These are phyloP conservation scores for Hydrotaea diabolus DNA, from an alignment of 2,888 invertebrate genomes.

Conservation along the genomic window DNA sequence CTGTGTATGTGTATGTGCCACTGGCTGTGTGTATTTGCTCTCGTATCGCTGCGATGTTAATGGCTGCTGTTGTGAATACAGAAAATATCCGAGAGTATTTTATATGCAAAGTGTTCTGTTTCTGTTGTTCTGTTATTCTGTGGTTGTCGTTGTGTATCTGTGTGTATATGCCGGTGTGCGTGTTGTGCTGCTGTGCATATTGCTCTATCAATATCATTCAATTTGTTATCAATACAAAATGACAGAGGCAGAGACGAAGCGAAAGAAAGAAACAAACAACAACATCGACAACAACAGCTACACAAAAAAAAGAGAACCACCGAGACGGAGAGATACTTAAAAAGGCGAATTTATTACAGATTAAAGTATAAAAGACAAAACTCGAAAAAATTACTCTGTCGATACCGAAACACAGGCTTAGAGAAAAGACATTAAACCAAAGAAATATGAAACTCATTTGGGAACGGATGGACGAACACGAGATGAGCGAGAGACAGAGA, in stretches of 20 bases:
- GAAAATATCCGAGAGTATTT: constrained; percentile 55
- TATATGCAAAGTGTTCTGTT: constrained; percentile 69
- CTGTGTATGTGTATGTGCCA: constrained; percentile 3
- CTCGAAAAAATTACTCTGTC: constrained; percentile 27
- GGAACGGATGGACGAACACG: background rate
- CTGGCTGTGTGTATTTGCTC: background rate
- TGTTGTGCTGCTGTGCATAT: constrained; percentile 8
- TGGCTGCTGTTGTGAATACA: constrained; percentile 45
- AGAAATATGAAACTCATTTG: constrained; percentile 30
- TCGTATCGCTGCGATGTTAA: constrained; percentile 20
- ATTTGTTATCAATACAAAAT: constrained; percentile 72
- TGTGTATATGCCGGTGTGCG: constrained; percentile 3
- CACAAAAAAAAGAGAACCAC: background rate
- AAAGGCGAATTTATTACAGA: constrained; percentile 48
- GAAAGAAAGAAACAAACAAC: constrained; percentile 65
- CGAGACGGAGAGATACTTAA: constrained; percentile 19
- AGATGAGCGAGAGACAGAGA: background rate
- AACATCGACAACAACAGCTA: constrained; percentile 61
- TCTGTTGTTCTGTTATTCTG: constrained; percentile 33
- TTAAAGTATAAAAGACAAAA: constrained; percentile 47
- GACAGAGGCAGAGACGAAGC: constrained; percentile 9
- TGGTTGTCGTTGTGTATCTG: background rate
- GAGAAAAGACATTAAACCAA: constrained; percentile 22
- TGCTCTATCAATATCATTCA: constrained; percentile 72
- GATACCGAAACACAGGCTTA: constrained; percentile 38